Conservation (phyloP, 2,797 vertebrate genomes). For the Circus cinereus region DNA sequence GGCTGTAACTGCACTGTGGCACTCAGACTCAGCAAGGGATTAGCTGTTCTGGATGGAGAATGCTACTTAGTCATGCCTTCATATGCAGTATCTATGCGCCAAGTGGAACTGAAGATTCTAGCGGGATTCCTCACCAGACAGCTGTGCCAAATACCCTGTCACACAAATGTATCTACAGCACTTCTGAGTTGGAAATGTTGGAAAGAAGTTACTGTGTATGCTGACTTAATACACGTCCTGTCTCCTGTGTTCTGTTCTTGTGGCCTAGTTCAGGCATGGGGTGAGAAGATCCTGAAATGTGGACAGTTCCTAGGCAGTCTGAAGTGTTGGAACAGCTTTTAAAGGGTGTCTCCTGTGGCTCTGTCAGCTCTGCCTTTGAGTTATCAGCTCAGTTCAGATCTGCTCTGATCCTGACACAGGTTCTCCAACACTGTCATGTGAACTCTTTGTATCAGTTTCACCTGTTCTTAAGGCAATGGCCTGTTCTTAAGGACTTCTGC, state of each 20-base stretch:
- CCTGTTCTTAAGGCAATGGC: neutral
- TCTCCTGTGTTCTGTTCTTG: constrained; percentile 18
- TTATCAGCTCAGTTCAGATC: neutral
- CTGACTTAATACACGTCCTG: constrained; percentile 1
- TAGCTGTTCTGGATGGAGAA: constrained; percentile 29
- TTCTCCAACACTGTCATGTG: neutral
- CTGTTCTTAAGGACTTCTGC: neutral
- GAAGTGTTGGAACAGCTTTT: neutral
- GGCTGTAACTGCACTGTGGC: neutral
- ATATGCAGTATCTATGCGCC: constrained; percentile 51
- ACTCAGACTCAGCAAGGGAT: neutral
- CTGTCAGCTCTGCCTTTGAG: constrained; percentile 6
- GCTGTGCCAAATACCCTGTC: constrained; percentile 61
- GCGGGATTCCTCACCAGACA: neutral
- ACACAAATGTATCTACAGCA: neutral
- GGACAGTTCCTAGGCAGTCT: neutral
- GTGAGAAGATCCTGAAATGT: neutral
- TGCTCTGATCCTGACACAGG: neutral
- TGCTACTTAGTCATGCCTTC: constrained; percentile 55
- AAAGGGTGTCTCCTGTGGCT: neutral
- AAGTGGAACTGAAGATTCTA: constrained; percentile 16
- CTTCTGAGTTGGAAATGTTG: constrained; percentile 22
- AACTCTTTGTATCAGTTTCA: neutral
- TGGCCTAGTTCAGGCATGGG: neutral
- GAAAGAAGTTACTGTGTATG: constrained; percentile 33